Evolutionary conservation across 2,797 vertebrate genomes (phyloP).

Genomic region (Somateria mollissima): DNA sequence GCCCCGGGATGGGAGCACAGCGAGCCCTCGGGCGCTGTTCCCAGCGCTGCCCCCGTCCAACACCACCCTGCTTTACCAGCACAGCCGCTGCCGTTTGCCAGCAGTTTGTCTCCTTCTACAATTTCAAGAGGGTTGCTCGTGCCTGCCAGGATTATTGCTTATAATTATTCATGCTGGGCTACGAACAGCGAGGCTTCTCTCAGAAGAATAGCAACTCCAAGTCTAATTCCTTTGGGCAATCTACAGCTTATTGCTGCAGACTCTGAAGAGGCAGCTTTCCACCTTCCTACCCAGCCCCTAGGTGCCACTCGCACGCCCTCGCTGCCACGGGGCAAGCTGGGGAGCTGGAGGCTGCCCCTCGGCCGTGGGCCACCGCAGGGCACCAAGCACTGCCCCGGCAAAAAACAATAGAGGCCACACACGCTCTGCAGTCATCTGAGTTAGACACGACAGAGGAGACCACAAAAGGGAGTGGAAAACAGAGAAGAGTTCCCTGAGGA

Average conservation of each 20-base stretch:
- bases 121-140: fast-evolving
- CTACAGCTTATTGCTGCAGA: not conserved
- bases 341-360: not conserved
- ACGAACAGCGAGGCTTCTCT: not conserved
- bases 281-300: not conserved
- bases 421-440: fast-evolving
- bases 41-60: fast-evolving
- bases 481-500: not conserved
- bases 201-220: not conserved
- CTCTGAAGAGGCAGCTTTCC: not conserved
- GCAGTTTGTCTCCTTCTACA: fast-evolving
- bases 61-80: not conserved
- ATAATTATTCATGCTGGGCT: not conserved
- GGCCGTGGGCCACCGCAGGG: not conserved
- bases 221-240: not conserved
- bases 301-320: fast-evolving
- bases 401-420: not conserved
- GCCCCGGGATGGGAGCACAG: too few species aligned
- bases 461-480: not conserved
- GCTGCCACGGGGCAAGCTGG: fast-evolving
- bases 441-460: not conserved
- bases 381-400: fast-evolving
- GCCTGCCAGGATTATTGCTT: not conserved
- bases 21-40: not conserved
- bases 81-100: not conserved